Conservation (phyloP, 2,797 vertebrate genomes). For the Cottoperca gobio region DNA sequence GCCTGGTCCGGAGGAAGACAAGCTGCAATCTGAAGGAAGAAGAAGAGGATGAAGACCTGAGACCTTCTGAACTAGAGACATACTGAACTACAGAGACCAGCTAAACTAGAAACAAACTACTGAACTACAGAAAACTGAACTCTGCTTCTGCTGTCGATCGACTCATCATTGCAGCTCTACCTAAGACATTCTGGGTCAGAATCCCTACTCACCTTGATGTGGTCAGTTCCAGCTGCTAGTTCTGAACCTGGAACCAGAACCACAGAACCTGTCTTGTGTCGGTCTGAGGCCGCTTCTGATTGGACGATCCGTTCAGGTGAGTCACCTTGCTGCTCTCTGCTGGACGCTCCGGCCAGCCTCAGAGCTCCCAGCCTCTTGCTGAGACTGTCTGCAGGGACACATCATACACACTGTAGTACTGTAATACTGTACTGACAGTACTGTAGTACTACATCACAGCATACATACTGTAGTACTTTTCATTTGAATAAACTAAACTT, state of each 20-base stretch:
- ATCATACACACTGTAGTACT: neutral
- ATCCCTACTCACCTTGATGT: conserved; percentile 26
- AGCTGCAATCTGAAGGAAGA: conserved; percentile 45
- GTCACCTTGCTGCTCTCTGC: neutral
- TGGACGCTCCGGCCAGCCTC: conserved; percentile 11
- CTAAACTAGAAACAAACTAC: too few species aligned
- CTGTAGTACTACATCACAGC: neutral
- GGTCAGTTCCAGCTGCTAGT: neutral
- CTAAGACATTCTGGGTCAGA: neutral
- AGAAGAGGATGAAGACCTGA: neutral
- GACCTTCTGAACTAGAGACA: neutral
- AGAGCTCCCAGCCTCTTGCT: conserved; percentile 43
- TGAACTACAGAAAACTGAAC: neutral
- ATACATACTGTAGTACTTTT: neutral
- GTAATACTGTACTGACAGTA: too few species aligned
- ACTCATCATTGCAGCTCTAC: too few species aligned
- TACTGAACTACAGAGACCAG: neutral
- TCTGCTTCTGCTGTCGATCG: too few species aligned
- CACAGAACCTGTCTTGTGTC: neutral
- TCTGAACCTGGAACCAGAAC: conserved; percentile 4
- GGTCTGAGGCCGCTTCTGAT: conserved; percentile 1
- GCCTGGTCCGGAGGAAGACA: conserved; percentile 69
- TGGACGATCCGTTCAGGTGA: neutral
- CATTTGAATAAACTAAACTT: too few species aligned
- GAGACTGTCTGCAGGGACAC: conserved; percentile 18